Evolutionary conservation across 53 echinoderm and acorn worm genomes (phyloP), one percentile per base, ranked within the genome.

Genomic region (Hippasteria phrygiana): DNA sequence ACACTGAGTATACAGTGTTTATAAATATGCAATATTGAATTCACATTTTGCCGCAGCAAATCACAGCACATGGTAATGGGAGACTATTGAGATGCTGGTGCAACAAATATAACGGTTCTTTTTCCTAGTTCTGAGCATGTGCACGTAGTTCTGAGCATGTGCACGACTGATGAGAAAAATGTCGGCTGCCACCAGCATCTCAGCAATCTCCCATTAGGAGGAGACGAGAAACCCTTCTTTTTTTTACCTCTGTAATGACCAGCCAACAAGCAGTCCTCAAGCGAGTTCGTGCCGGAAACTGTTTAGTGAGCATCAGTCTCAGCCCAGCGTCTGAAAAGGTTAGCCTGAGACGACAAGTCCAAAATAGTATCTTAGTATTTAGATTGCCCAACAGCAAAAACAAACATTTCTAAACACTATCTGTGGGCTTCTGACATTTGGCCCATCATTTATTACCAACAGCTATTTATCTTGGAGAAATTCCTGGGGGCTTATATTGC

Each of bases 231-330:
- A 47, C 13, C 13, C 13, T 13, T 47, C 6, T 47, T 47, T 47
- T 9, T 47, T 71, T 72, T 90, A 97, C 97, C 95, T 97, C 97
- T 14, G 95, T 89, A 24, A 97, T 97, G 85, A 97, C 93, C 4
- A 97, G 88, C 95, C 97, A 95, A 63, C 97, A 97, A 5, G 97
- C 97, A 47, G 97, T 95, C 88, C 97, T 95, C 89, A 97, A 29
- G 18, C 97, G 75, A 17, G 97, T 97, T 26, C 97, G 82, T 41
- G 97, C 97, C 56, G 97, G 97, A 77, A 97, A 97, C 79, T 97
- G 95, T 46, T 95, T 97, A 63, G 95, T 92, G 14, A 97, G 73
- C 97, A 97, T 97, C 37, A 97, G 35, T 65, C 95, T 78, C 56
- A 97, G 87, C 36, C 97, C 95, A 73, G 97, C 97, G 87, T 97